These are phyloP conservation scores for Microcebus lehilahytsara DNA, from an alignment of 2,113 vertebrate genomes.

Conservation along the genomic window DNA sequence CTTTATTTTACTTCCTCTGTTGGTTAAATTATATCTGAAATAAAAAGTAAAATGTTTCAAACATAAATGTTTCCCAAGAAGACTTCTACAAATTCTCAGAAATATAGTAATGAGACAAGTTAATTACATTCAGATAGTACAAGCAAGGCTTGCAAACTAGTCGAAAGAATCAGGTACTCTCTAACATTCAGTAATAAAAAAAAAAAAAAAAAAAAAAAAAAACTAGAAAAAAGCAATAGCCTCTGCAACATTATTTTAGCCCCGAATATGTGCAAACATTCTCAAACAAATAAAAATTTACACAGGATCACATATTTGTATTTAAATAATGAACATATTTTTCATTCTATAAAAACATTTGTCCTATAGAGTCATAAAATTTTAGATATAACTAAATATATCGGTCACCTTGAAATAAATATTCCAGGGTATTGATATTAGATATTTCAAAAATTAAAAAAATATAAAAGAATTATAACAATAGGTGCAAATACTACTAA, in stretches of 20 bases:
- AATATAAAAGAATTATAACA: background rate
- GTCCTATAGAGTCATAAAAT: background rate
- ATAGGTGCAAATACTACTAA: background rate
- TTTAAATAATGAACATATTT: background rate
- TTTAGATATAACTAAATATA: background rate
- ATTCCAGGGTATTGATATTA: background rate
- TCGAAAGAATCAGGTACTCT: background rate
- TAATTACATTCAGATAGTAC: background rate
- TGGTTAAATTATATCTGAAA: slow-evolving; percentile 31
- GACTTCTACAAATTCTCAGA: background rate
- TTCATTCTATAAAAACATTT: background rate
- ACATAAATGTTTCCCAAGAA: background rate
- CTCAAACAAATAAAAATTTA: background rate
- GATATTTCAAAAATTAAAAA: background rate
- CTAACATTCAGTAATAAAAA: background rate
- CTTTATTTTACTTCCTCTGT: background rate
- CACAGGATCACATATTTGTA: background rate
- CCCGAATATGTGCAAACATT: background rate
- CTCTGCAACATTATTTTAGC: background rate
- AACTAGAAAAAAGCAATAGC: background rate
- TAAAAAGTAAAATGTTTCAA: background rate
- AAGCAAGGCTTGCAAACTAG: background rate
- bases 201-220: background rate
- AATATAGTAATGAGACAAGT: background rate
- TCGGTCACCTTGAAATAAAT: background rate